phyloP scores from a whole-genome alignment of 2,113 vertebrate genomes.

The Ancistrus triradiatus region DNA sequence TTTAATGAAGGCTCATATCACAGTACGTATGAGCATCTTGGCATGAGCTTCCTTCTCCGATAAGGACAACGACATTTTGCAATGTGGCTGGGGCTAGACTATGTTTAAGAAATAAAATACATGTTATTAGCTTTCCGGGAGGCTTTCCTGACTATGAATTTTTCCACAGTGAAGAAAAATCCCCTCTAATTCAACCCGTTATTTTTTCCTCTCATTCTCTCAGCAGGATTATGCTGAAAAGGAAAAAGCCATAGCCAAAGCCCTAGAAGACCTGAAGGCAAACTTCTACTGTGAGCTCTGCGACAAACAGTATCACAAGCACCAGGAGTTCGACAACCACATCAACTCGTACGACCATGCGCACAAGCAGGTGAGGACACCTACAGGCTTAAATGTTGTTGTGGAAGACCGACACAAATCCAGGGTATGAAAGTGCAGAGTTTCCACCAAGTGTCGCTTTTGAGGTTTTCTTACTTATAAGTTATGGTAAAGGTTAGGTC shows the following conservation, averaged over 20 bases:
- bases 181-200: too few species aligned
- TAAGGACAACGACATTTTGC: too few species aligned
- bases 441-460: too few species aligned
- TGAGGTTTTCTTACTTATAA: too few species aligned
- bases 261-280: constrained; percentile 89
- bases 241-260: constrained; percentile 81
- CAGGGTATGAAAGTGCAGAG: background rate
- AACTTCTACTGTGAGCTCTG: constrained; percentile 98
- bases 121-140: too few species aligned
- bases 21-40: background rate
- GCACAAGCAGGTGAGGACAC: constrained; percentile 91
- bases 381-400: too few species aligned
- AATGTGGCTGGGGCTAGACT: too few species aligned
- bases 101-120: too few species aligned
- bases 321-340: constrained; percentile 99
- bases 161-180: too few species aligned
- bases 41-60: too few species aligned
- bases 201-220: constrained; percentile 45
- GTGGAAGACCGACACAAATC: background rate
- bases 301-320: constrained; percentile 98
- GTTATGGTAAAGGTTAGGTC: too few species aligned
- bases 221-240: constrained; percentile 85
- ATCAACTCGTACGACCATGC: constrained; percentile 99
- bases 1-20: background rate
- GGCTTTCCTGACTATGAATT: too few species aligned